These are phyloP conservation scores for Teleogryllus occipitalis DNA, from an alignment of 1,140 invertebrate genomes.

Conservation along the genomic window DNA sequence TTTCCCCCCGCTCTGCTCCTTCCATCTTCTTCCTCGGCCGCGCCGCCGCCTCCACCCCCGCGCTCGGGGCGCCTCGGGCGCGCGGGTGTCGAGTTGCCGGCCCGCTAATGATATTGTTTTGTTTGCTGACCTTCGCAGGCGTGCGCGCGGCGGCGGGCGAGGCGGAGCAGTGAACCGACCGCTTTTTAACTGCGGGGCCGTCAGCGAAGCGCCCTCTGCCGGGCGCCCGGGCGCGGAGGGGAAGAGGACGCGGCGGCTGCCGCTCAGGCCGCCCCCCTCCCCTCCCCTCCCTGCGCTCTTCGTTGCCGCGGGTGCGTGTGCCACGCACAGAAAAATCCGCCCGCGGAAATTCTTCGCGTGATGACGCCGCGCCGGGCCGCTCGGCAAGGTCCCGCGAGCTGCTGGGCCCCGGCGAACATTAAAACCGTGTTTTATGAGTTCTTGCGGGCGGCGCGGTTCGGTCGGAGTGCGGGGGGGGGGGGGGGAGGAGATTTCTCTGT, in stretches of 20 bases:
- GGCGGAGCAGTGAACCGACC: neutral
- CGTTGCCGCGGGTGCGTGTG: neutral
- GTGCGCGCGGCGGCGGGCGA: too few species aligned
- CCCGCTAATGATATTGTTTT: neutral
- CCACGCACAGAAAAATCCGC: neutral
- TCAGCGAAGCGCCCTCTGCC: neutral
- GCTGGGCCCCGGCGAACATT: neutral
- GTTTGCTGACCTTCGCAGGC: neutral
- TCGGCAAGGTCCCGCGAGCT: neutral
- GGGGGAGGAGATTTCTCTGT: too few species aligned
- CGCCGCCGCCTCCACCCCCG: too few species aligned
- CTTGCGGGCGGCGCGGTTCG: neutral
- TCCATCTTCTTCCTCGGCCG: too few species aligned
- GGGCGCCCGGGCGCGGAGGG: too few species aligned
- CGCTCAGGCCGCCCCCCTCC: neutral
- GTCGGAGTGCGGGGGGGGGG: too few species aligned
- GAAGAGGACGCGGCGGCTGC: neutral
- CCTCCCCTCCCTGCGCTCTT: neutral
- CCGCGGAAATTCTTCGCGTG: neutral
- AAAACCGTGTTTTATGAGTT: conserved; percentile 5
- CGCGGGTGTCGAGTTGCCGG: neutral
- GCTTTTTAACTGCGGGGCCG: neutral
- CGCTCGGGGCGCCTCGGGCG: too few species aligned
- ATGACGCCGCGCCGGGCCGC: neutral
- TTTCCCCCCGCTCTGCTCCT: too few species aligned